phyloP scores from a whole-genome alignment of 1,140 invertebrate species.

The Drosophila oshimai region DNA sequence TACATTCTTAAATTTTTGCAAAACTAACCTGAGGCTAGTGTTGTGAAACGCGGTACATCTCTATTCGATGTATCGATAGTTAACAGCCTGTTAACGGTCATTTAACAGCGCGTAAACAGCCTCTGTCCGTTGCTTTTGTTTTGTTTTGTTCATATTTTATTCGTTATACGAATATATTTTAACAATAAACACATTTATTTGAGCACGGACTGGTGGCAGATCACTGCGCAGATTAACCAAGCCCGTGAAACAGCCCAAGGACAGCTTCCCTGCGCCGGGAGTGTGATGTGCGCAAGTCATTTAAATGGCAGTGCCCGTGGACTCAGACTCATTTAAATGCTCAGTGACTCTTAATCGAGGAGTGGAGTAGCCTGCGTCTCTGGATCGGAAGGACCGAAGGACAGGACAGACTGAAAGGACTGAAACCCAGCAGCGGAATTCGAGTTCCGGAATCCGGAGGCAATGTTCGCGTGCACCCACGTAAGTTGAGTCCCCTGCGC shows the following conservation, averaged over 20 bases:
- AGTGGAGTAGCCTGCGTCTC: not conserved
- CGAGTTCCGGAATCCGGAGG: not conserved
- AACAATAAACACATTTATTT: not conserved
- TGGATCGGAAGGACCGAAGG: no score
- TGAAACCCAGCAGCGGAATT: not conserved
- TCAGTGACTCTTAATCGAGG: not conserved
- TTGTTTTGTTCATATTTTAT: no score
- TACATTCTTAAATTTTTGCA: no score
- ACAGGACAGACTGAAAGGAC: no score
- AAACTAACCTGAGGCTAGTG: no score
- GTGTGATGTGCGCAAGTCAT: conserved; percentile 28
- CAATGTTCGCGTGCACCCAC: conserved; percentile 40
- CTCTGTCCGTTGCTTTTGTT: conserved; percentile 19
- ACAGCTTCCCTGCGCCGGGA: not conserved
- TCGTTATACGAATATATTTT: no score
- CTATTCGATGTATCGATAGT: no score
- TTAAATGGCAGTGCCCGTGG: conserved; percentile 12
- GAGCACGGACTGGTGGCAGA: not conserved
- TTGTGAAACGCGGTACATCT: no score
- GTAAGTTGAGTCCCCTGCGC: conserved; percentile 67
- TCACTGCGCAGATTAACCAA: not conserved
- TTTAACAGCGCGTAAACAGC: not conserved
- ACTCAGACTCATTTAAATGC: not conserved
- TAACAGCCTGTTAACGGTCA: no score
- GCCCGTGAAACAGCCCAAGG: not conserved